phyloP scores from a whole-genome alignment of 2,113 vertebrate genomes.

The Cavia porcellus region DNA sequence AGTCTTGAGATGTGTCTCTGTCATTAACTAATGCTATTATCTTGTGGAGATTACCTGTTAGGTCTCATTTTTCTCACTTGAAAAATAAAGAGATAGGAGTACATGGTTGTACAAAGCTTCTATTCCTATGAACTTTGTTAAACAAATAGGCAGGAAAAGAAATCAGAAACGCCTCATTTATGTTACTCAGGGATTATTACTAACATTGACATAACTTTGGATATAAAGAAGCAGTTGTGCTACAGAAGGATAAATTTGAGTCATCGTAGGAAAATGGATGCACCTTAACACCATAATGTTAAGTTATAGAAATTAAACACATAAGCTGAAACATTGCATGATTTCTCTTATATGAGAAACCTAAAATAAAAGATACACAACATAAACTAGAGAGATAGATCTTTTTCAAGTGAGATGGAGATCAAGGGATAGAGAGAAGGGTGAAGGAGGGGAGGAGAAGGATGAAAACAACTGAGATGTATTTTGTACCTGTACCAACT shows the following conservation, averaged over 20 bases:
- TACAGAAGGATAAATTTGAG: background rate
- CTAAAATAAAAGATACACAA: background rate
- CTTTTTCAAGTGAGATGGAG: background rate
- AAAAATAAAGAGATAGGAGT: background rate
- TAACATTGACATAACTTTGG: background rate
- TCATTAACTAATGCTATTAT: background rate
- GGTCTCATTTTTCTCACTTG: constrained; percentile 43
- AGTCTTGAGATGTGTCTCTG: background rate
- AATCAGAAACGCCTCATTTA: background rate
- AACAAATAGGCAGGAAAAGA: background rate
- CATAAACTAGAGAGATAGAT: background rate
- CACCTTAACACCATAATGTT: background rate
- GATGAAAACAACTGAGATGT: background rate
- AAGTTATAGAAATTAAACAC: background rate
- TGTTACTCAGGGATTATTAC: background rate
- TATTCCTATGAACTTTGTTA: background rate
- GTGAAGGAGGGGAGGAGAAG: background rate
- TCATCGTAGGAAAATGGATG: background rate
- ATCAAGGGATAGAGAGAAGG: background rate
- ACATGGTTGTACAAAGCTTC: background rate
- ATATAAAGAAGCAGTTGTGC: background rate
- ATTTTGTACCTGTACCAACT: background rate
- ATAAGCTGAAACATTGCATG: background rate
- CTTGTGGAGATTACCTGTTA: background rate
- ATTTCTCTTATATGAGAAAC: background rate